Conservation (phyloP, 2,888 invertebrate species). For the Euphydryas editha region DNA sequence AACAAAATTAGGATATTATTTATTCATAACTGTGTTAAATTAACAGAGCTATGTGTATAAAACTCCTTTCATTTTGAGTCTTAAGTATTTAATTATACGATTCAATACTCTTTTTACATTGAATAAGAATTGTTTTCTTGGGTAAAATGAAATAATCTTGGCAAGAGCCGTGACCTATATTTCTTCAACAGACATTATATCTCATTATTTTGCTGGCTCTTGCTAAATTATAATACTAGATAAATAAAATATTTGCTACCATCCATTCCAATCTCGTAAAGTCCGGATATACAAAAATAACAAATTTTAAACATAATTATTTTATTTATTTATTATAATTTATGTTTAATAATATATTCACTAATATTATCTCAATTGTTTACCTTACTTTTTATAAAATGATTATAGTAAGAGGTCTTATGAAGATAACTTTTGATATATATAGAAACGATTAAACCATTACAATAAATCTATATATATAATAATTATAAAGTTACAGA, state of each 20-base stretch:
- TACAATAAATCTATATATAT: neutral
- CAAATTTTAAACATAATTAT: constrained; percentile 1
- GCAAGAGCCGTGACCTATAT: constrained; percentile 37
- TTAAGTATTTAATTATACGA: constrained; percentile 1
- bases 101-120: constrained; percentile 6
- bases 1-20: neutral
- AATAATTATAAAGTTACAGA: too few relatives aligned
- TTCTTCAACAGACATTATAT: constrained; percentile 10
- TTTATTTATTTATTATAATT: too few relatives aligned
- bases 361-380: neutral
- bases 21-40: constrained; percentile 14
- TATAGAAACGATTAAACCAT: neutral
- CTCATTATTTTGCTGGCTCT: constrained; percentile 9
- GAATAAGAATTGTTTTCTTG: constrained; percentile 1
- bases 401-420: constrained; percentile 1
- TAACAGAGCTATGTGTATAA: neutral
- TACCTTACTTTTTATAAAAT: neutral
- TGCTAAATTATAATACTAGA: constrained; percentile 14
- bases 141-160: constrained; percentile 20
- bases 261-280: constrained; percentile 10
- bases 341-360: constrained; percentile 3
- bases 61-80: constrained; percentile 6
- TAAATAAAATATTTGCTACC: constrained; percentile 13
- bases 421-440: constrained; percentile 18
- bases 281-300: constrained; percentile 4